Evolutionary conservation across 1,140 invertebrate genomes (phyloP), one percentile per base, ranked within the genome.

Genomic region (Habropoda laboriosa): DNA sequence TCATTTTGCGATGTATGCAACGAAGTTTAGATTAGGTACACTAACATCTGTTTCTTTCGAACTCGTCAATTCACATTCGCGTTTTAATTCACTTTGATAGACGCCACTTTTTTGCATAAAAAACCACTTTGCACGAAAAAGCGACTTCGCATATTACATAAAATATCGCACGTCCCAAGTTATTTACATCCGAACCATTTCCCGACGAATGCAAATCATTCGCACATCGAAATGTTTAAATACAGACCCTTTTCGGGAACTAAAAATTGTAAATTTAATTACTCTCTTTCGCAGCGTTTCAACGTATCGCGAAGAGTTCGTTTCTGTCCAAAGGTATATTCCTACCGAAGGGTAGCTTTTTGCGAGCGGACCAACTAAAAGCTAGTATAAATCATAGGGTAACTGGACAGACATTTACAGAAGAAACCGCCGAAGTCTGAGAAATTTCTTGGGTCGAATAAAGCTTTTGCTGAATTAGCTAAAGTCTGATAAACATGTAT

Each of bases 331-430:
- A 32, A 58, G 83, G 86, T 82, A 87, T 89, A 90, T 90, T 88
- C 89, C 87, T 89, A 86, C 86, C 81, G 81, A 79, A 85, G 85
- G 87, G 75, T 86, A 86, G 78, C 87, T 91, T 92, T 92, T 92
- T 91, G 87, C 80, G 68, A 86, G 74, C 51, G 82, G 77, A 83
- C 87, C 76, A 85, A 86, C 90, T 92, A 92, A 92, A 92, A 92
- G 91, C 91, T 89, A 86, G 88, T 91, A 92, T 92, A 92, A 92
- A 92, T 92, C 91, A 92, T 90, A 90, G 90, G 89, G 87, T 85
- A 87, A 85, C 85, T 79, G 83, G 89, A 89, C 85, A 85, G 89
- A 89, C 90, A 86, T 89, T 90, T 89, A 86, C 89, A 89, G 91
- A 87, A 86, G 90, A 87, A 71, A 83, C 85, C 85, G 88, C 86